phyloP scores from a whole-genome alignment of 2,113 vertebrate species.

The Lates calcarifer region DNA sequence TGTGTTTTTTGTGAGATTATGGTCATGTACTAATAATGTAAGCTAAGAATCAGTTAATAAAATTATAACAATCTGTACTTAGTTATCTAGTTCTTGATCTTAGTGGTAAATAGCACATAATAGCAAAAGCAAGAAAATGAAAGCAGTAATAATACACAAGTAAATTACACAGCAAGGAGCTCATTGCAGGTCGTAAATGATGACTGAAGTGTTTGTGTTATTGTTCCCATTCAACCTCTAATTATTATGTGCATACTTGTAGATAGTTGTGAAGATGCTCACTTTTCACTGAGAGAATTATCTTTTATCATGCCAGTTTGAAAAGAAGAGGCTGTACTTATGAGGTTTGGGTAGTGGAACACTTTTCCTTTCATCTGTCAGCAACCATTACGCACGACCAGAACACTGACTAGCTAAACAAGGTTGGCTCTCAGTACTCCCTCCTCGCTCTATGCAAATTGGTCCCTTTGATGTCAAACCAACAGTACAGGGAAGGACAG shows the following conservation, averaged over 20 bases:
- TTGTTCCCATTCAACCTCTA: constrained; percentile 48
- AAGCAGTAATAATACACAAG: constrained; percentile 6
- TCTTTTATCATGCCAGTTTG: constrained; percentile 45
- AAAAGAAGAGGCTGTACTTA: constrained; percentile 45
- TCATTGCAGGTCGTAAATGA: constrained; percentile 8
- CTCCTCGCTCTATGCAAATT: constrained; percentile 69
- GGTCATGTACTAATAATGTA: constrained; percentile 5
- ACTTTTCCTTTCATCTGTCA: constrained; percentile 73
- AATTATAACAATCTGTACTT: not conserved
- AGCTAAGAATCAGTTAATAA: not conserved
- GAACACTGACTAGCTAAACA: constrained; percentile 65
- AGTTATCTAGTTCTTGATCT: constrained; percentile 12
- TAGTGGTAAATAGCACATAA: constrained; percentile 35
- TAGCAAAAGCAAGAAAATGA: constrained; percentile 16
- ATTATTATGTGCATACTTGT: constrained; percentile 50
- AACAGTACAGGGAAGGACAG: constrained; percentile 54
- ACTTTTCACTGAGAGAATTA: constrained; percentile 29
- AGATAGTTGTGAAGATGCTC: constrained; percentile 34
- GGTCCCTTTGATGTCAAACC: constrained; percentile 74
- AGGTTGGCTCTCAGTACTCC: constrained; percentile 55
- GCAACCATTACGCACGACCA: constrained; percentile 63
- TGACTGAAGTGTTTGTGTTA: constrained; percentile 37
- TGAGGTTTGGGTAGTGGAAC: constrained; percentile 56
- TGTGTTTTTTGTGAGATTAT: not conserved
- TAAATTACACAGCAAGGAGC: constrained; percentile 10